Conservation (phyloP, 2,797 vertebrate genomes). For the Bradypodion ventrale region DNA sequence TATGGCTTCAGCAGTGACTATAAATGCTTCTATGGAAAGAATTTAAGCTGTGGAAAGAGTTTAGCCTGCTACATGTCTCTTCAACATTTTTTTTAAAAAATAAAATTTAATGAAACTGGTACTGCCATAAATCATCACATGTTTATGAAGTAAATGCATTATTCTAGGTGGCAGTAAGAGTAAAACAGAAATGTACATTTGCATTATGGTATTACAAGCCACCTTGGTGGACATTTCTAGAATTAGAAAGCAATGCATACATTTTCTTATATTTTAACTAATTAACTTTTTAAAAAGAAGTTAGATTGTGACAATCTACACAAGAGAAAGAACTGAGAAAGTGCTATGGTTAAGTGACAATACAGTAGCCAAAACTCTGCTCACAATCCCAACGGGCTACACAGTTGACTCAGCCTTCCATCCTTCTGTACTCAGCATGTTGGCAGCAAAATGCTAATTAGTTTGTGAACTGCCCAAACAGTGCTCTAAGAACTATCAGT, state of each 20-base stretch:
- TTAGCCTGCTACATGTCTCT: not conserved
- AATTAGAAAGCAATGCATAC: not conserved
- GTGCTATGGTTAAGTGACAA: too few relatives aligned
- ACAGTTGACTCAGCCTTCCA: too few relatives aligned
- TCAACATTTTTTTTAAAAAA: not conserved
- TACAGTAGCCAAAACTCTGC: too few relatives aligned
- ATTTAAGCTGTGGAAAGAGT: not conserved
- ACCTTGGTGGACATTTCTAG: not conserved
- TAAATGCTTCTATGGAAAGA: not conserved
- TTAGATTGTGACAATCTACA: not conserved
- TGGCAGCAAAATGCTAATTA: too few relatives aligned
- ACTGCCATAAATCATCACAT: not conserved
- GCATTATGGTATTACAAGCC: not conserved
- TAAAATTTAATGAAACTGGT: not conserved
- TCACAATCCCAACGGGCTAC: too few relatives aligned
- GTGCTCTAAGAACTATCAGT: too few relatives aligned
- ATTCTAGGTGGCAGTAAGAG: not conserved
- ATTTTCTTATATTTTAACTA: not conserved
- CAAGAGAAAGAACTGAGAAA: constrained; percentile 12
- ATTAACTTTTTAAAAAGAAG: not conserved
- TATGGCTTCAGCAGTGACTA: not conserved
- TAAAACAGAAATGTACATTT: not conserved
- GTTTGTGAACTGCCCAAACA: too few relatives aligned
- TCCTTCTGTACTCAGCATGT: too few relatives aligned
- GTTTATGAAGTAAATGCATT: not conserved